Percentiles rank a stretch among this genome's conserved stretches.
phyloP scores from a whole-genome alignment of 1,140 invertebrate genomes.

The Drosophila quadrilineata region DNA sequence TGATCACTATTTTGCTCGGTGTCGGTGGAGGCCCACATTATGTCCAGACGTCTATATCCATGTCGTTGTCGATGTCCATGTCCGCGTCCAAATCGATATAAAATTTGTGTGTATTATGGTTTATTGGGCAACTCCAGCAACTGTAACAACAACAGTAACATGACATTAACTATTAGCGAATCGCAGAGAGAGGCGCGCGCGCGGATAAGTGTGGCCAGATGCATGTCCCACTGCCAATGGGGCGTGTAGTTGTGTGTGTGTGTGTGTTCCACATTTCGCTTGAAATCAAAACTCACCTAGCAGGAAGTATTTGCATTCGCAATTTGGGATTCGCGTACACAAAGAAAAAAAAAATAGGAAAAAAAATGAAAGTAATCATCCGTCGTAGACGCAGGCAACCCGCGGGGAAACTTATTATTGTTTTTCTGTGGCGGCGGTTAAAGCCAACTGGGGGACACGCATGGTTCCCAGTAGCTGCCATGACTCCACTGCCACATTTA shows the following conservation, averaged over 20 bases:
- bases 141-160: conserved; percentile 6
- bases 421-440: background rate
- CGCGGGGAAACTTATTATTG: conserved; percentile 22
- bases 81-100: background rate
- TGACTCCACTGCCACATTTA: conserved; percentile 19
- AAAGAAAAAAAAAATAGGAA: too few relatives aligned
- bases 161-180: conserved; percentile 16
- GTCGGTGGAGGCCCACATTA: background rate
- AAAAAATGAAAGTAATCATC: conserved; percentile 76
- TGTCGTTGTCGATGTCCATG: too few relatives aligned
- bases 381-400: conserved; percentile 10
- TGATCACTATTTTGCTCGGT: conserved; percentile 9
- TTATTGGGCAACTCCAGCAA: conserved; percentile 6
- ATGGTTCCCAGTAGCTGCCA: background rate
- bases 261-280: conserved; percentile 54
- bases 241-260: background rate
- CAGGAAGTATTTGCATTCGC: conserved; percentile 75
- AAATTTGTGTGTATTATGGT: background rate
- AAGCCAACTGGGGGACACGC: conserved; percentile 6
- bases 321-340: conserved; percentile 46
- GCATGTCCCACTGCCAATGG: conserved; percentile 1
- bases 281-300: conserved; percentile 59
- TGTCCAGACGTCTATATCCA: background rate
- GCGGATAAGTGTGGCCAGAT: background rate
- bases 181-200: background rate